A percentile compares a stretch with the other conserved stretches of the same genome.
These are phyloP conservation scores for Thunnus albacares DNA, from an alignment of 2,797 vertebrate genomes.

Conservation along the genomic window DNA sequence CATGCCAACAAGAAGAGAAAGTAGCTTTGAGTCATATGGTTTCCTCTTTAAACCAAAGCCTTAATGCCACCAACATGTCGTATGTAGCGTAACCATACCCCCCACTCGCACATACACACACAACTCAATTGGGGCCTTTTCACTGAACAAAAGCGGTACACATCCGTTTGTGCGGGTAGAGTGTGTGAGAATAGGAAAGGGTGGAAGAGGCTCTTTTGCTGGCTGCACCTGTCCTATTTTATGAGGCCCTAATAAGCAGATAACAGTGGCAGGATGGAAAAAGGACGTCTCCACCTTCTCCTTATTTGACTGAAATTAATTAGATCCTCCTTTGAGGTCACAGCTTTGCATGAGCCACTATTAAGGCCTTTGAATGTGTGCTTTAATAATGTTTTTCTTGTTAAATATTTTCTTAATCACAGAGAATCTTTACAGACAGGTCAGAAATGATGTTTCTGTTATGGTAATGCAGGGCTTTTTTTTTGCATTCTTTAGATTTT, in stretches of 20 bases:
- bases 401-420: not conserved
- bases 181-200: constrained; percentile 75
- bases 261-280: constrained; percentile 64
- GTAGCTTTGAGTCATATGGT: constrained; percentile 66
- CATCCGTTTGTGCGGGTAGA: constrained; percentile 76
- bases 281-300: constrained; percentile 63
- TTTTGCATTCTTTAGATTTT: not conserved
- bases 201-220: constrained; percentile 75
- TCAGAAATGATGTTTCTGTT: not conserved
- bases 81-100: constrained; percentile 70
- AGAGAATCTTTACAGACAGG: not conserved
- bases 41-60: constrained; percentile 65
- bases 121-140: constrained; percentile 80
- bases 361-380: constrained; percentile 33
- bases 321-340: constrained; percentile 66
- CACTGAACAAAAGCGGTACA: constrained; percentile 82
- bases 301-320: constrained; percentile 77
- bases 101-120: constrained; percentile 73
- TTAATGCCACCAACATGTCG: constrained; percentile 71
- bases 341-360: constrained; percentile 16
- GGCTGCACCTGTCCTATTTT: constrained; percentile 88
- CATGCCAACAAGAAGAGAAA: constrained; percentile 53
- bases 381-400: constrained; percentile 7
- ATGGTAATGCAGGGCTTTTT: not conserved
- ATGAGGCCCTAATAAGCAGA: constrained; percentile 86